Conservation (phyloP, 2,113 vertebrate genomes). For the Pan paniscus region DNA sequence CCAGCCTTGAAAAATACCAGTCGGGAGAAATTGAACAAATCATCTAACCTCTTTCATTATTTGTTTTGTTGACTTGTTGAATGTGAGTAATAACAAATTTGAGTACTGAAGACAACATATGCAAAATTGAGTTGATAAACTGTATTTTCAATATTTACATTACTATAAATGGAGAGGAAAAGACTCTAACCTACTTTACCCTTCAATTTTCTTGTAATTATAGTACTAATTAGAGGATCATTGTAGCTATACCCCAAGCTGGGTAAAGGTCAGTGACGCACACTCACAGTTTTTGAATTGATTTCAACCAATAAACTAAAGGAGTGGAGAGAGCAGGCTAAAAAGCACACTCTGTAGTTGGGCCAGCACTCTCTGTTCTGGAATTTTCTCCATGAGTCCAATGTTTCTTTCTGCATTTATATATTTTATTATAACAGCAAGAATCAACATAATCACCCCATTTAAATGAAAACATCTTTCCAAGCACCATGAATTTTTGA, state of each 20-base stretch:
- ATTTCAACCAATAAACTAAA: neutral
- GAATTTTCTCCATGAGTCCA: neutral
- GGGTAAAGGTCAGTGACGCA: neutral
- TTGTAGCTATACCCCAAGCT: neutral
- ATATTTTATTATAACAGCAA: neutral
- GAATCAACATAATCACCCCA: neutral
- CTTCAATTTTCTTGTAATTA: neutral
- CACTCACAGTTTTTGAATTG: neutral
- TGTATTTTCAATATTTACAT: neutral
- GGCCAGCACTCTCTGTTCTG: neutral
- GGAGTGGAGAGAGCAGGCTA: neutral
- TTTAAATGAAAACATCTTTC: neutral
- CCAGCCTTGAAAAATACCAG: neutral
- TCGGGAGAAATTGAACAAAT: neutral
- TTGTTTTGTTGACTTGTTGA: neutral
- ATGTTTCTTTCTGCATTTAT: neutral
- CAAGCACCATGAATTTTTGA: neutral
- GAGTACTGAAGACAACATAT: neutral
- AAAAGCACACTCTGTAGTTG: neutral
- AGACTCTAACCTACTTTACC: neutral
- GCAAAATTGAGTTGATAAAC: neutral
- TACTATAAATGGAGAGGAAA: neutral
- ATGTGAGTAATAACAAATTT: neutral
- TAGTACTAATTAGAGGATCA: neutral
- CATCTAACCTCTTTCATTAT: neutral